Evolutionary conservation across 2,113 vertebrate species (phyloP).

Genomic region (Alces alces): DNA sequence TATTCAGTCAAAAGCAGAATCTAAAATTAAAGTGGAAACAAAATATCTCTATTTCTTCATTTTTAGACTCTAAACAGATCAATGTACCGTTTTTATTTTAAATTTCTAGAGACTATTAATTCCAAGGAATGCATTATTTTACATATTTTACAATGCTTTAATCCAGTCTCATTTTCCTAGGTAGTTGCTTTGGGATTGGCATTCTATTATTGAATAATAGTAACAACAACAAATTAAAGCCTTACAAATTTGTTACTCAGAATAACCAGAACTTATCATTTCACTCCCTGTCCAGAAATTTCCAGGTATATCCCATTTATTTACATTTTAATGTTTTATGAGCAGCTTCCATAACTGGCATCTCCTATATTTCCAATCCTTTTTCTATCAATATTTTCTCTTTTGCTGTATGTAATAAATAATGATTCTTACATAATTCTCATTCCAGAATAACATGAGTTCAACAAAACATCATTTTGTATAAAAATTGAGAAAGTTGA

Average conservation of each 20-base stretch:
- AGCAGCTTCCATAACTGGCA: neutral
- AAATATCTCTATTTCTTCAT: neutral
- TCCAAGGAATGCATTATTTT: neutral
- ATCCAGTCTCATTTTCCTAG: neutral
- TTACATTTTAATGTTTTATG: neutral
- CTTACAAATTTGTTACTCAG: neutral
- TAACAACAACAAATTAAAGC: neutral
- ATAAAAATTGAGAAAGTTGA: neutral
- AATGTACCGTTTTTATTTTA: neutral
- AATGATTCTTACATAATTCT: neutral
- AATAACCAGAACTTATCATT: neutral
- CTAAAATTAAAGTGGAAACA: constrained; percentile 23
- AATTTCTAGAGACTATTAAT: neutral
- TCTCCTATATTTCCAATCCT: neutral
- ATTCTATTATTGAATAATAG: neutral
- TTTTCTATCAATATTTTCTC: neutral
- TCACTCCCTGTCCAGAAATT: neutral
- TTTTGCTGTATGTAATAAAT: neutral
- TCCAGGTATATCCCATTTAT: neutral
- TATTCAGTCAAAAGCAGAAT: constrained; percentile 13
- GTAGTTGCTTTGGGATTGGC: neutral
- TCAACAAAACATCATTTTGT: neutral
- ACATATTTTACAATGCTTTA: neutral
- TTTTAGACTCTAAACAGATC: constrained; percentile 17
- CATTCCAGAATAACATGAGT: neutral